phyloP scores from a whole-genome alignment of 1,140 invertebrate species.

The Andrena cerasifolii region DNA sequence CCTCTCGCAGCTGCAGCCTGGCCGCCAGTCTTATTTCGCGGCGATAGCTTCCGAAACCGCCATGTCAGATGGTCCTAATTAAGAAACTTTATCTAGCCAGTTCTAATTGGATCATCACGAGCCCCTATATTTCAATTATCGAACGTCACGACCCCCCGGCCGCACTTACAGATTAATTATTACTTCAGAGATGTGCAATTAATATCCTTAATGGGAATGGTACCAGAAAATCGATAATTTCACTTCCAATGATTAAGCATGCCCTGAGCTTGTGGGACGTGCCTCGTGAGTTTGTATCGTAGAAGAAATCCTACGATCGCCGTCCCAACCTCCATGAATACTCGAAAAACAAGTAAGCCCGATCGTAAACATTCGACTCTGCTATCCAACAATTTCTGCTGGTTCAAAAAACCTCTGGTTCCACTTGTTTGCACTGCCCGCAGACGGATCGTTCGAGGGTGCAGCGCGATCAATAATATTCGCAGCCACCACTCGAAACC shows the following conservation, averaged over 20 bases:
- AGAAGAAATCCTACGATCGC: too few species aligned
- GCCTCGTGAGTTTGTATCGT: too few species aligned
- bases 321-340: too few species aligned
- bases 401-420: too few species aligned
- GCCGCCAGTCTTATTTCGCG: not conserved
- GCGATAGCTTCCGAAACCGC: not conserved
- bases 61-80: conserved; percentile 32
- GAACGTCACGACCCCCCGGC: not conserved
- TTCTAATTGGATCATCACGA: conserved; percentile 22
- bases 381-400: too few species aligned
- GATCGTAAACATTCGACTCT: too few species aligned
- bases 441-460: too few species aligned
- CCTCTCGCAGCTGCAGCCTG: not conserved
- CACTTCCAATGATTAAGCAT: not conserved
- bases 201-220: conserved; percentile 8
- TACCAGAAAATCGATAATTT: conserved; percentile 7
- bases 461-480: too few species aligned
- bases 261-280: too few species aligned
- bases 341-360: too few species aligned
- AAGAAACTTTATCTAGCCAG: conserved; percentile 6
- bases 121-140: conserved; percentile 32
- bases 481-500: not conserved
- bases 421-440: too few species aligned
- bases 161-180: conserved; percentile 35
- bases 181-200: conserved; percentile 16